Evolutionary conservation across 2,113 vertebrate genomes (phyloP), one percentile per base, ranked within the genome.

Genomic region (Osmerus eperlanus): DNA sequence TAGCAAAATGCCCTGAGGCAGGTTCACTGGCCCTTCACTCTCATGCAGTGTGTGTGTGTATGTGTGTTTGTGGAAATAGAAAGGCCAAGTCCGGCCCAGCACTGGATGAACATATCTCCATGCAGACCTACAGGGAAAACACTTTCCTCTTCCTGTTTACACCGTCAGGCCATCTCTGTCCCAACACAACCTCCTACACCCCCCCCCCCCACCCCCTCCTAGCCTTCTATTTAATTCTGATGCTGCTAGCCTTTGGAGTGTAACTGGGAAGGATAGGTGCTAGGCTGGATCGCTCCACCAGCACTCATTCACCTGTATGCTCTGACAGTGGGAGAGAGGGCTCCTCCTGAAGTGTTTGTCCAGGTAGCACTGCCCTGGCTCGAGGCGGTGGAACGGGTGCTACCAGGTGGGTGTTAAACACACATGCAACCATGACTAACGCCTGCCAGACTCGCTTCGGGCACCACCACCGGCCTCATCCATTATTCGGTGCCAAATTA

Each of bases 1-100:
- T 84, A 82, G 89, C 76, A 81, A 92, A 90, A 90, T 88, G 91
- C 91, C 93, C 91, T 62, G 71, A 63, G 93, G 94, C 93, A 81
- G 87, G 84, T 84, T 84, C 86, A 89, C 91, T 90, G 88, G 92
- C 91, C 92, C 90, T 88, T 86, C 91, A 87, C 89, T 91, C 79
- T 78, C 74, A 81, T 71, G 77, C 64, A 4, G 32, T 2, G 32
- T 51, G 58, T 16, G 56, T 21, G 19, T 89, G 87, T 21, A 21
- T 89, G 87, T 70, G 87, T 83, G 81, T 78, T 89, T 90, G 90
- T 29, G 63, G 83, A 83, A 81, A 83, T 9, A 77, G 70, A 72
- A 54, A 77, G 76, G 85, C 80, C 61, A 75, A 72, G 84, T 84
- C 78, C 86, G 84, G 80, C 85, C 82, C 73, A 71, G 58, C 71